Conservation (phyloP, 2,113 vertebrate species). For the Epinephelus cyanopodus region DNA sequence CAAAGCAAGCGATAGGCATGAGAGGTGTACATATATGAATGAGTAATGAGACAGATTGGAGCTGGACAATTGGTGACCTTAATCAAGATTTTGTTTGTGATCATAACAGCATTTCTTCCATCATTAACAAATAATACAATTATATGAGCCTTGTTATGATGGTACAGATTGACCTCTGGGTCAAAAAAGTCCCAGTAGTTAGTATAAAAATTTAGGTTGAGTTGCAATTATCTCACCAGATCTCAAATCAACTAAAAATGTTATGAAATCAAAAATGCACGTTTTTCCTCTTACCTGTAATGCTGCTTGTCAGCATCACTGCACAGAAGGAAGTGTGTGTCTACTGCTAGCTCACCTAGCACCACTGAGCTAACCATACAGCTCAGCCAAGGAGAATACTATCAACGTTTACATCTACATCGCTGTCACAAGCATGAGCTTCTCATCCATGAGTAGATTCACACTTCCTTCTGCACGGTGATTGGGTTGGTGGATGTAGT, state of each 20-base stretch:
- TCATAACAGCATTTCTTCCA: neutral
- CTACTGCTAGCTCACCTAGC: no score
- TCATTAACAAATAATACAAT: neutral
- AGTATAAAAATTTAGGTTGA: neutral
- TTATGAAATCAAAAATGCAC: no score
- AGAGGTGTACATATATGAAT: conserved; percentile 54
- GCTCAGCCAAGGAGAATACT: no score
- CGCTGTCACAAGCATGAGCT: no score
- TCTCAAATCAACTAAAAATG: conserved; percentile 5
- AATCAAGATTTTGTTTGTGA: conserved; percentile 58
- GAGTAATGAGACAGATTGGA: conserved; percentile 53
- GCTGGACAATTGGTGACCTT: conserved; percentile 30
- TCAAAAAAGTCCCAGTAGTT: neutral
- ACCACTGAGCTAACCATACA: no score
- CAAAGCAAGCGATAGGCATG: conserved; percentile 10
- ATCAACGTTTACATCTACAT: no score
- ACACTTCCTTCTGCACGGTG: no score
- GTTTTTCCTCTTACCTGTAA: no score
- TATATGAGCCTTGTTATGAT: neutral
- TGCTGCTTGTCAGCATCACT: no score
- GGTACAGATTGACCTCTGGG: neutral
- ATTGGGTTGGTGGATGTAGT: no score
- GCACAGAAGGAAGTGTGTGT: no score
- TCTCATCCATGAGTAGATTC: no score
- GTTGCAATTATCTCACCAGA: conserved; percentile 6